A percentile compares a stretch with the other conserved stretches of the same genome.
Conservation (phyloP, 2,888 invertebrate genomes). For the Dicranocentrus wangi region DNA sequence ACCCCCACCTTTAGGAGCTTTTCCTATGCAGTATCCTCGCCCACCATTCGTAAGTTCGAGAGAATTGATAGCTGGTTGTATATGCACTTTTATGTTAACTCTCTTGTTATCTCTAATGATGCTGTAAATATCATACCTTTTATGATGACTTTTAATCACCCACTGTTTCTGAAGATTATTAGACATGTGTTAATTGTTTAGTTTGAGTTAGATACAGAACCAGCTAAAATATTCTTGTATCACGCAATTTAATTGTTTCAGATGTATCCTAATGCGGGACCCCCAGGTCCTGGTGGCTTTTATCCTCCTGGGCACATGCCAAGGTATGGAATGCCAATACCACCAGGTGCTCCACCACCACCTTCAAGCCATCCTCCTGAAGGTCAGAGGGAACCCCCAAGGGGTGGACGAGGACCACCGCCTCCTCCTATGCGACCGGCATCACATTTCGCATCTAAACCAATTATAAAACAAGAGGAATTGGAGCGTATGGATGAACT, state of each 20-base stretch:
- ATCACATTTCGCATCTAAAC: conserved; percentile 69
- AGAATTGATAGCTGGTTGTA: background rate
- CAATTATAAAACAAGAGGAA: conserved; percentile 71
- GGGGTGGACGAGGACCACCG: conserved; percentile 50
- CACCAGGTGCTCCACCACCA: conserved; percentile 70
- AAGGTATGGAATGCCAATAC: conserved; percentile 71
- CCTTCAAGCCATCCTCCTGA: conserved; percentile 46
- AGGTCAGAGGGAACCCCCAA: conserved; percentile 35
- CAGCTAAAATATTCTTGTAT: too few relatives aligned
- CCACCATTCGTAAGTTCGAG: conserved; percentile 67
- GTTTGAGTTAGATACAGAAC: too few relatives aligned
- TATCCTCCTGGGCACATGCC: conserved; percentile 68
- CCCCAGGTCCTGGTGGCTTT: conserved; percentile 62
- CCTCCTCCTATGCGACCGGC: conserved; percentile 61
- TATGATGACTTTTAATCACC: conserved; percentile 50
- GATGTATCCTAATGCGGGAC: conserved; percentile 68
- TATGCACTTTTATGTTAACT: too few relatives aligned
- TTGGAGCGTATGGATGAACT: conserved; percentile 72
- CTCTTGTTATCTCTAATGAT: conserved; percentile 32
- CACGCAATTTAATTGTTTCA: conserved; percentile 35
- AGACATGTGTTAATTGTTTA: too few relatives aligned
- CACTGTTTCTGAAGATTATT: conserved; percentile 44
- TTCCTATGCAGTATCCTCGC: conserved; percentile 69
- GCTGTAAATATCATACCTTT: conserved; percentile 22
- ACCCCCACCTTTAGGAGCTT: conserved; percentile 71